Evolutionary conservation across 1,140 invertebrate genomes (phyloP).

Genomic region (Drosophila tropicalis): DNA sequence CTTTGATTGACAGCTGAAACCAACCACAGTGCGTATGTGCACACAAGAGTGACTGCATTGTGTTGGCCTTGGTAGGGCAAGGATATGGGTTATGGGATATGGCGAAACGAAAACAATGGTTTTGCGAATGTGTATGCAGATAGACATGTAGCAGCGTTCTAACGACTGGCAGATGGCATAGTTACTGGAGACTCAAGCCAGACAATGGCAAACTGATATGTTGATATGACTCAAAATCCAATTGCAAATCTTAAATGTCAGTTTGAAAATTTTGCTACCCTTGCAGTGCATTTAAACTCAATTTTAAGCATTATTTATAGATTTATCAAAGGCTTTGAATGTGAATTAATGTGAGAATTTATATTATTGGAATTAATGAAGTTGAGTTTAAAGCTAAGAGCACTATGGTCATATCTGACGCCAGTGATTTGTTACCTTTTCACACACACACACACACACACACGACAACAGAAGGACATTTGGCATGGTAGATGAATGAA

Average conservation of each 20-base stretch:
- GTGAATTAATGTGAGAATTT: neutral
- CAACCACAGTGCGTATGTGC: neutral
- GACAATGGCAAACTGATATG: neutral
- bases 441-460: neutral
- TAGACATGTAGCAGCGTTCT: neutral
- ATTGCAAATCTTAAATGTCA: neutral
- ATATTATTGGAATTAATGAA: neutral
- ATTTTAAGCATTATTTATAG: neutral
- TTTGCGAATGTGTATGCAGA: neutral
- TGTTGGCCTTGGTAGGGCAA: neutral
- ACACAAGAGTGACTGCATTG: neutral
- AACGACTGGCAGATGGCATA: slow-evolving; percentile 1
- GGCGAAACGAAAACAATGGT: neutral
- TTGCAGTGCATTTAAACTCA: neutral
- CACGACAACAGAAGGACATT: neutral
- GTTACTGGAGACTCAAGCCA: neutral
- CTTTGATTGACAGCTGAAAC: neutral
- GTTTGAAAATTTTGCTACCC: neutral
- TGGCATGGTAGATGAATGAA: neutral
- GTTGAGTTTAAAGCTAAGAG: neutral
- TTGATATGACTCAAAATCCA: neutral
- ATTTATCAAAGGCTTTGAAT: neutral
- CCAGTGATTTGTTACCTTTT: slow-evolving; percentile 1
- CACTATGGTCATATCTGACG: neutral
- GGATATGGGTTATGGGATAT: neutral